Percentiles rank a stretch among this genome's conserved stretches.
These are phyloP conservation scores for Cataglyphis cursor DNA, from an alignment of 2,888 invertebrate genomes.

Conservation along the genomic window DNA sequence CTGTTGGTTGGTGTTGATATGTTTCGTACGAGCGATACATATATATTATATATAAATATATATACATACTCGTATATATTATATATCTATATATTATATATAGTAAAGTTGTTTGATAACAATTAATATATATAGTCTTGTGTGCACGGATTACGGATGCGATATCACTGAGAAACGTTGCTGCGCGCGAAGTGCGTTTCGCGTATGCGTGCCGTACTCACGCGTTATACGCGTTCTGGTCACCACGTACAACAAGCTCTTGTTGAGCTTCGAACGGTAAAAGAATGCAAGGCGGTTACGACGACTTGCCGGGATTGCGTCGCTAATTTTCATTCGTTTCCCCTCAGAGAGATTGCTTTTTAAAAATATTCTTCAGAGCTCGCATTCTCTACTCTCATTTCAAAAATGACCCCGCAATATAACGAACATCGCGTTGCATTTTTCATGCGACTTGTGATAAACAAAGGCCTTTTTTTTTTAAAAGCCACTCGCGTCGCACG, in stretches of 20 bases:
- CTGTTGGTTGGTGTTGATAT: slow-evolving; percentile 78
- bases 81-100: slow-evolving; percentile 34
- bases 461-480: neutral
- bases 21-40: slow-evolving; percentile 70
- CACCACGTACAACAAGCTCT: neutral
- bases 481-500: neutral
- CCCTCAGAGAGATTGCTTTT: slow-evolving; percentile 13
- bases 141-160: slow-evolving; percentile 72
- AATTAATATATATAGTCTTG: slow-evolving; percentile 47
- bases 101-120: slow-evolving; percentile 40
- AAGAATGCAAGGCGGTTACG: slow-evolving; percentile 4
- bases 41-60: slow-evolving; percentile 15
- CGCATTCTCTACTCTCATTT: slow-evolving; percentile 15
- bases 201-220: slow-evolving; percentile 22
- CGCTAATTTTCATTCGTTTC: slow-evolving; percentile 26
- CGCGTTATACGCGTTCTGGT: neutral
- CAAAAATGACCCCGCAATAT: slow-evolving; percentile 1
- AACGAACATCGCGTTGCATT: slow-evolving; percentile 17
- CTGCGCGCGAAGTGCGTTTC: slow-evolving; percentile 50
- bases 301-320: slow-evolving; percentile 27
- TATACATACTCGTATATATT: slow-evolving; percentile 54
- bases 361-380: slow-evolving; percentile 41
- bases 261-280: neutral
- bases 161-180: slow-evolving; percentile 59
- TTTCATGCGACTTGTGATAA: slow-evolving; percentile 21